Conservation (phyloP, 2,113 vertebrate species). For the Diadophis punctatus region DNA sequence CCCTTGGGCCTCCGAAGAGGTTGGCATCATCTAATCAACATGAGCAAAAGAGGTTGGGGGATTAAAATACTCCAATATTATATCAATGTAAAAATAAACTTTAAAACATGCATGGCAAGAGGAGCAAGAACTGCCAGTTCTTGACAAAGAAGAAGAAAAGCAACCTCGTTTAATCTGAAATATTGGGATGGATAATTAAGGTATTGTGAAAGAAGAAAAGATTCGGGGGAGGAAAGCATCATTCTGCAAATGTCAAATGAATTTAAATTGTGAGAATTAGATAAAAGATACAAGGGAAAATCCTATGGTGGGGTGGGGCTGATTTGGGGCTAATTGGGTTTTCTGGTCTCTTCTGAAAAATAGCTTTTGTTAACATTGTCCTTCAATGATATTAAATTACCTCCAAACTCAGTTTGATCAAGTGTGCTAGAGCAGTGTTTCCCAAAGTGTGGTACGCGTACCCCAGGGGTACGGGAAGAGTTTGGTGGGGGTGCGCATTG, state of each 20-base stretch:
- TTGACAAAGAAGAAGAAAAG: background rate
- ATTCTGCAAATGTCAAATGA: background rate
- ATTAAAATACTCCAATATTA: background rate
- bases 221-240: background rate
- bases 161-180: background rate
- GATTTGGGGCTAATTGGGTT: background rate
- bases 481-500: too few species aligned
- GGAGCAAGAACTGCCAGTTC: background rate
- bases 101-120: background rate
- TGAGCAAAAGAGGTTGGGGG: background rate
- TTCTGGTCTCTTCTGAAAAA: background rate
- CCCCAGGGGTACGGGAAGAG: too few species aligned
- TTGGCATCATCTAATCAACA: background rate
- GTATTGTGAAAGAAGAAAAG: background rate
- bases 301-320: background rate
- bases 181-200: background rate
- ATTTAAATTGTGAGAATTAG: background rate
- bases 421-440: background rate
- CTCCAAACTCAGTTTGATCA: background rate
- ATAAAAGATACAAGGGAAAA: background rate
- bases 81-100: background rate
- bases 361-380: background rate
- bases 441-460: too few species aligned
- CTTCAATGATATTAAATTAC: background rate
- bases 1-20: background rate